Percentiles rank a stretch among this genome's conserved stretches.
phyloP scores from a whole-genome alignment of 2,888 invertebrate species.

The Harpagoxenus sublaevis region DNA sequence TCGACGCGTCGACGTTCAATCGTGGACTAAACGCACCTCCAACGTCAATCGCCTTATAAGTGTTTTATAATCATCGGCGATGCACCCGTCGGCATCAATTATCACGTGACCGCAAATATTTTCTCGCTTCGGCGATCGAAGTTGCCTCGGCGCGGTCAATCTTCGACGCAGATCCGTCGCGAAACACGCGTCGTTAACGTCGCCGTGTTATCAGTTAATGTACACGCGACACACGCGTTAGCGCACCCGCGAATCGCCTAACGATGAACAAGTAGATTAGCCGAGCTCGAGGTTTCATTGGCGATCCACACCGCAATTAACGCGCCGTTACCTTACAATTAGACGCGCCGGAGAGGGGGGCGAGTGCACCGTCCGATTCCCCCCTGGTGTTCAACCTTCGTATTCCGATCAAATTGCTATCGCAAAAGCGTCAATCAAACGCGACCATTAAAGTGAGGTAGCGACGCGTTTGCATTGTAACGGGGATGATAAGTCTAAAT shows the following conservation, averaged over 20 bases:
- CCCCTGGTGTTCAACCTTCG: not conserved
- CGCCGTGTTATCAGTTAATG: not conserved
- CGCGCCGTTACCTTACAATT: too few relatives aligned
- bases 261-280: not conserved
- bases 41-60: constrained; percentile 53
- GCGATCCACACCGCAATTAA: not conserved
- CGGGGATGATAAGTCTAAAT: not conserved
- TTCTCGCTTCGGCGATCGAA: constrained; percentile 17
- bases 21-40: constrained; percentile 69
- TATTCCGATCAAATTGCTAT: not conserved
- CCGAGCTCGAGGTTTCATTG: not conserved
- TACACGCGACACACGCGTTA: not conserved
- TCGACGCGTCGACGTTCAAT: constrained; percentile 69
- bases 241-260: not conserved
- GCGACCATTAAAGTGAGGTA: not conserved
- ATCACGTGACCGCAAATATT: constrained; percentile 29
- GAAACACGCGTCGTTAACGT: constrained; percentile 15
- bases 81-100: constrained; percentile 43
- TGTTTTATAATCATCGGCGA: constrained; percentile 61
- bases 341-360: too few relatives aligned
- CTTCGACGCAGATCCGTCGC: not conserved
- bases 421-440: not conserved
- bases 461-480: not conserved
- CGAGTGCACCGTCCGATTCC: not conserved
- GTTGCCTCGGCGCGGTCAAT: not conserved